Conservation (phyloP, 2,888 invertebrate genomes). For the Phlogophora meticulosa region DNA sequence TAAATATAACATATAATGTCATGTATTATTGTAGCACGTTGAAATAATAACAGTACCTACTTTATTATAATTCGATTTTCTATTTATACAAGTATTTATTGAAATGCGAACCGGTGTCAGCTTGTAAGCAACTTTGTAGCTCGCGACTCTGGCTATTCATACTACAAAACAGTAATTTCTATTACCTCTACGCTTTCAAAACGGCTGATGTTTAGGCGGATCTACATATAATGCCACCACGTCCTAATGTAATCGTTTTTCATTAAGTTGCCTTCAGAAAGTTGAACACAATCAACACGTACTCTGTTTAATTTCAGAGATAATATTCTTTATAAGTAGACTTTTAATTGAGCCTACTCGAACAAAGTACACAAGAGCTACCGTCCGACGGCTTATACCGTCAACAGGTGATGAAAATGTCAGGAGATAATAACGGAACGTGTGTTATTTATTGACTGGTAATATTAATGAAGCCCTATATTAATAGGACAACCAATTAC, state of each 20-base stretch:
- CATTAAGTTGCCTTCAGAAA: conserved; percentile 48
- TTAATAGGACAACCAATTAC: conserved; percentile 46
- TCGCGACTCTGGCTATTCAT: neutral
- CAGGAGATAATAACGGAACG: conserved; percentile 70
- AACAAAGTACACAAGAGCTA: conserved; percentile 40
- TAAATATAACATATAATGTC: too few species aligned
- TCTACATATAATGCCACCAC: conserved; percentile 16
- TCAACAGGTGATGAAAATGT: conserved; percentile 75
- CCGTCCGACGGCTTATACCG: conserved; percentile 62
- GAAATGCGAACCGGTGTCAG: neutral
- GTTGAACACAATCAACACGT: conserved; percentile 52
- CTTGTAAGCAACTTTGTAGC: neutral
- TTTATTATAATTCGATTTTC: conserved; percentile 8
- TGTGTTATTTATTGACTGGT: conserved; percentile 63
- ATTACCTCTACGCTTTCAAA: neutral
- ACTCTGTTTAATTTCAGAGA: conserved; percentile 58
- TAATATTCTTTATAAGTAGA: conserved; percentile 58
- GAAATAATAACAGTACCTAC: conserved; percentile 7
- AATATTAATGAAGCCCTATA: conserved; percentile 59
- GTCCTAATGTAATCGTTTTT: conserved; percentile 36
- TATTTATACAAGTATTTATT: conserved; percentile 6
- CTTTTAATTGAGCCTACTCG: conserved; percentile 61
- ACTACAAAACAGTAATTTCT: neutral
- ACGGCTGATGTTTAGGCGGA: conserved; percentile 5
- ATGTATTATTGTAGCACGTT: neutral